Evolutionary conservation across 2,113 vertebrate genomes (phyloP).

Genomic region (Mobula hypostoma): DNA sequence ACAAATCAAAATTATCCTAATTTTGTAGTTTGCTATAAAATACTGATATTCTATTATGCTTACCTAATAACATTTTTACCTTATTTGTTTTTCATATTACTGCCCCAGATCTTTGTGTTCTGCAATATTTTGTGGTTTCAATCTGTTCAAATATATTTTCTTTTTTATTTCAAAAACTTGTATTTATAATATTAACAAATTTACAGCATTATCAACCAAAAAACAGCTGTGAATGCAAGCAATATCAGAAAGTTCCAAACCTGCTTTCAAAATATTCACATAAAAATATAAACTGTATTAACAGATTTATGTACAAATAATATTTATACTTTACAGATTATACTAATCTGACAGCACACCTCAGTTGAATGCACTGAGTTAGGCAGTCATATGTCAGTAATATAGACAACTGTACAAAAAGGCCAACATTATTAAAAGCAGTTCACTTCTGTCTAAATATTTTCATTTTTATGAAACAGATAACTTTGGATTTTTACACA

Average conservation of each 20-base stretch:
- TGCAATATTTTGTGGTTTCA: too few species aligned
- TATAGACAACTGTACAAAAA: neutral
- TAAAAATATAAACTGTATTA: conserved; percentile 26
- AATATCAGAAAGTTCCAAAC: conserved; percentile 20
- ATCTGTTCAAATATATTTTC: too few species aligned
- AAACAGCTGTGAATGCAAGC: neutral
- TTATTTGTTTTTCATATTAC: too few species aligned
- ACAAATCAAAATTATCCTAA: too few species aligned
- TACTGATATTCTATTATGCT: too few species aligned
- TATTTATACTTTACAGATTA: conserved; percentile 24
- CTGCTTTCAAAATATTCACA: conserved; percentile 23
- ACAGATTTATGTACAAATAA: conserved; percentile 31
- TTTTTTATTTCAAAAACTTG: conserved; percentile 14
- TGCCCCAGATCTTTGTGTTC: too few species aligned
- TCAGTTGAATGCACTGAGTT: neutral
- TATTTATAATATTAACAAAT: conserved; percentile 36
- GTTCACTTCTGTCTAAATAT: neutral
- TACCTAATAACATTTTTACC: too few species aligned
- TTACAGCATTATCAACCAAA: conserved; percentile 14
- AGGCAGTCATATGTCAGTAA: neutral
- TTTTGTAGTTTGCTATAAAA: too few species aligned
- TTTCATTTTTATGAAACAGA: too few species aligned
- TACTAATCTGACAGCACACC: neutral
- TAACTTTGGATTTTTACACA: too few species aligned
- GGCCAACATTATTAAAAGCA: neutral